A percentile compares a stretch with the other conserved stretches of the same genome.
Evolutionary conservation across 2,888 invertebrate species (phyloP).

Genomic region (Brassicogethes aeneus): DNA sequence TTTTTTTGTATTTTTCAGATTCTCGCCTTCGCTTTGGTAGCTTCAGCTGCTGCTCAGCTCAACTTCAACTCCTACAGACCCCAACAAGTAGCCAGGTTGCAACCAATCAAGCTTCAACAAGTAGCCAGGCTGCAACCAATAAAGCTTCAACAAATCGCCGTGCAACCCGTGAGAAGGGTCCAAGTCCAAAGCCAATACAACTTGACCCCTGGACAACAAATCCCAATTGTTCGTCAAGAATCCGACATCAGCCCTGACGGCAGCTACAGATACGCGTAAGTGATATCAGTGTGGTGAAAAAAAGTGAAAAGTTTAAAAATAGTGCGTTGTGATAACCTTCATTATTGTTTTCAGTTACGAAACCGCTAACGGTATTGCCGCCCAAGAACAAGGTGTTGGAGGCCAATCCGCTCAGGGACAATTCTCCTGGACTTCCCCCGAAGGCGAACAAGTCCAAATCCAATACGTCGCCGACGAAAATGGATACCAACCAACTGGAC

Average conservation of each 20-base stretch:
- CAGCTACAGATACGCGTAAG: constrained; percentile 42
- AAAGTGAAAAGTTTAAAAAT: no score
- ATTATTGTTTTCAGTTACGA: constrained; percentile 46
- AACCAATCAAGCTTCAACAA: no score
- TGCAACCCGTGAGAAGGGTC: constrained; percentile 1
- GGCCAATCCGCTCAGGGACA: constrained; percentile 13
- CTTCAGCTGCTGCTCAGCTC: background rate
- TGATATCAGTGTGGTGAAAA: constrained; percentile 13
- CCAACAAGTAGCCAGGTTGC: background rate
- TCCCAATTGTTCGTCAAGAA: constrained; percentile 23
- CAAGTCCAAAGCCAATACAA: background rate
- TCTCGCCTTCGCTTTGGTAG: background rate
- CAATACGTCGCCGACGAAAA: constrained; percentile 9
- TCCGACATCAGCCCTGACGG: constrained; percentile 41
- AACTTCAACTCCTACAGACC: background rate
- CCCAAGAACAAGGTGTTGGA: constrained; percentile 48
- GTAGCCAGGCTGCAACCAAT: no score
- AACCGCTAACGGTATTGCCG: constrained; percentile 53
- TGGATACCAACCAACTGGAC: constrained; percentile 8
- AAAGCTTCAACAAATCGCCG: background rate
- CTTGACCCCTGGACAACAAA: background rate
- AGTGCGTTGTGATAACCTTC: no score
- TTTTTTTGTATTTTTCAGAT: no score
- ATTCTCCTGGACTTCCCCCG: constrained; percentile 19
- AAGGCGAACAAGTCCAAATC: constrained; percentile 13